Conservation (phyloP, 1,140 invertebrate genomes). For the Drosophila bocqueti region DNA sequence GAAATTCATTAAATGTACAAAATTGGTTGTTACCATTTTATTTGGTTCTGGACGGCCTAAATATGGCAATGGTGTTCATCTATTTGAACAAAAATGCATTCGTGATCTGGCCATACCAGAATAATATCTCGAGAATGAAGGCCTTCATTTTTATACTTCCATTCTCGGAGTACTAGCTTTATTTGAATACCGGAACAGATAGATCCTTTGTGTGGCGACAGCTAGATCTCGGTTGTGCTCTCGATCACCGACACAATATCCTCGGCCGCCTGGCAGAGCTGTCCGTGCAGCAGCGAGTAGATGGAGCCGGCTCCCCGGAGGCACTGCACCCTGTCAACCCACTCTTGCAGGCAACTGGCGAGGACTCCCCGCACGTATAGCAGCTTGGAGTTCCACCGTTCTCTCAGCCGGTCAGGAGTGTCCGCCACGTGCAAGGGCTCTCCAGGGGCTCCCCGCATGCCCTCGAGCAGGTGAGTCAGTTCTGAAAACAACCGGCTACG, state of each 20-base stretch:
- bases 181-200: no score
- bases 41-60: no score
- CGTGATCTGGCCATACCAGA: no score
- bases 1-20: no score
- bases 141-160: no score
- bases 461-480: slow-evolving; percentile 26
- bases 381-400: slow-evolving; percentile 21
- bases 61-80: no score
- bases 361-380: slow-evolving; percentile 69
- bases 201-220: neutral
- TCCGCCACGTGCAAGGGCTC: slow-evolving; percentile 8
- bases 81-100: no score
- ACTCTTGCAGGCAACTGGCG: slow-evolving; percentile 49
- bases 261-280: slow-evolving; percentile 53
- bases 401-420: neutral
- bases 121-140: no score
- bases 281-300: slow-evolving; percentile 55
- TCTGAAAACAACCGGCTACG: slow-evolving; percentile 46
- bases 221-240: slow-evolving; percentile 45
- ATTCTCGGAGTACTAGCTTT: no score
- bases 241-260: slow-evolving; percentile 73
- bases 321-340: slow-evolving; percentile 45
- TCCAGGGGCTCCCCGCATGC: neutral
- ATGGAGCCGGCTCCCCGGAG: slow-evolving; percentile 21
- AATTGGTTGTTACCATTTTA: no score